phyloP scores from a whole-genome alignment of 2,113 vertebrate species.

The Lepisosteus oculatus region DNA sequence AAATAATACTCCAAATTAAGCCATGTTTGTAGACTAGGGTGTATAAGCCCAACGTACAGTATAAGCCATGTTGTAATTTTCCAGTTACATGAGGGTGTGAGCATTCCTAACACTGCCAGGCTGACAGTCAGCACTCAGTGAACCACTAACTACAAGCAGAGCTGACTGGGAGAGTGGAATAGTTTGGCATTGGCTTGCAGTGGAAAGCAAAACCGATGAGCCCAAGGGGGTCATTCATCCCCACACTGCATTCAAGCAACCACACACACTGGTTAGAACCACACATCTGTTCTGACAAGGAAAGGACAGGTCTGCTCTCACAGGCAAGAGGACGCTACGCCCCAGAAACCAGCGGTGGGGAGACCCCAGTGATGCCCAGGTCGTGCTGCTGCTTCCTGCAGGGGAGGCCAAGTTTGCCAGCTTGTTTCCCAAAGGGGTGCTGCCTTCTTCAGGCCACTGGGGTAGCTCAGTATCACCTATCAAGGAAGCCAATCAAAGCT shows the following conservation, averaged over 20 bases:
- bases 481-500: constrained; percentile 77
- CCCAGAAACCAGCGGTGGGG: constrained; percentile 48
- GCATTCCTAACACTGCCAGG: background rate
- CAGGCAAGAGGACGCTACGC: constrained; percentile 41
- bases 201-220: constrained; percentile 53
- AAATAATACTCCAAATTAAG: no score
- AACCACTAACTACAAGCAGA: constrained; percentile 42
- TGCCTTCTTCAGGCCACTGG: constrained; percentile 71
- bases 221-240: constrained; percentile 52
- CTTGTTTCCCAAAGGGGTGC: constrained; percentile 49
- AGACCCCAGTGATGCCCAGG: constrained; percentile 31
- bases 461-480: constrained; percentile 81
- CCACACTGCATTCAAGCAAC: constrained; percentile 53
- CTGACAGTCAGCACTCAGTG: no score
- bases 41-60: no score
- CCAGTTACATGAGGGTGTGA: no score
- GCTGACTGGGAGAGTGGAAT: constrained; percentile 37
- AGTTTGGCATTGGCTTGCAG: constrained; percentile 36
- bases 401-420: constrained; percentile 64
- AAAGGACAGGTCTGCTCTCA: constrained; percentile 50
- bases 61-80: no score
- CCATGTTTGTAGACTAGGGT: no score
- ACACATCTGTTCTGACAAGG: constrained; percentile 52
- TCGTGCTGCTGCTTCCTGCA: constrained; percentile 39
- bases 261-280: constrained; percentile 27